phyloP scores from a whole-genome alignment of 2,113 vertebrate species.

The Tragulus kanchil region DNA sequence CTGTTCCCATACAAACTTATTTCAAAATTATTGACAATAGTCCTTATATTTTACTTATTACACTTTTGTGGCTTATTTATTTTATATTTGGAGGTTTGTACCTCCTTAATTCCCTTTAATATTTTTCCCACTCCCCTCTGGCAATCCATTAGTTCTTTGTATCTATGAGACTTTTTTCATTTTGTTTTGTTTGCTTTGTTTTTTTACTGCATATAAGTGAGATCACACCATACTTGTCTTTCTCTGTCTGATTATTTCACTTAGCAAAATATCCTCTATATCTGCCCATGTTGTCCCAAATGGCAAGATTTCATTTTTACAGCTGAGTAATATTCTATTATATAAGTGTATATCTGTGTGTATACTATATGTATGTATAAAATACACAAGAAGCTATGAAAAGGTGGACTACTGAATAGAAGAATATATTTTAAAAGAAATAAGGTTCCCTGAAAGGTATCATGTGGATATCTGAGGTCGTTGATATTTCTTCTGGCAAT shows the following conservation, averaged over 20 bases:
- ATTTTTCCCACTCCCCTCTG: not conserved
- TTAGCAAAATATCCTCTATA: not conserved
- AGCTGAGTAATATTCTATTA: not conserved
- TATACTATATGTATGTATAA: not conserved
- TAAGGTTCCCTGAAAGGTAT: no score
- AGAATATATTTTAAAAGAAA: not conserved
- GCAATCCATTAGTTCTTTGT: not conserved
- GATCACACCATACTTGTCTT: not conserved
- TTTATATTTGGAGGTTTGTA: not conserved
- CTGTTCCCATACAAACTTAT: not conserved
- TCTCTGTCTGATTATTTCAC: not conserved
- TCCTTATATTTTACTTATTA: not conserved
- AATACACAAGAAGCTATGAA: not conserved
- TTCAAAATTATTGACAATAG: not conserved
- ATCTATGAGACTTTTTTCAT: not conserved
- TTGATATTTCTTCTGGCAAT: no score
- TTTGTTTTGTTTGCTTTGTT: not conserved
- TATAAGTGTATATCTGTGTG: not conserved
- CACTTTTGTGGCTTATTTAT: not conserved
- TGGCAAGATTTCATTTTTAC: not conserved
- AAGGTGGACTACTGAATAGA: not conserved
- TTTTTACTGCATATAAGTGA: not conserved
- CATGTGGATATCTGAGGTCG: no score
- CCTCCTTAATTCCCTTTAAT: not conserved
- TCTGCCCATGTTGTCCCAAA: not conserved